Evolutionary conservation across 2,888 invertebrate species (phyloP).

Genomic region (Gortyna flavago): DNA sequence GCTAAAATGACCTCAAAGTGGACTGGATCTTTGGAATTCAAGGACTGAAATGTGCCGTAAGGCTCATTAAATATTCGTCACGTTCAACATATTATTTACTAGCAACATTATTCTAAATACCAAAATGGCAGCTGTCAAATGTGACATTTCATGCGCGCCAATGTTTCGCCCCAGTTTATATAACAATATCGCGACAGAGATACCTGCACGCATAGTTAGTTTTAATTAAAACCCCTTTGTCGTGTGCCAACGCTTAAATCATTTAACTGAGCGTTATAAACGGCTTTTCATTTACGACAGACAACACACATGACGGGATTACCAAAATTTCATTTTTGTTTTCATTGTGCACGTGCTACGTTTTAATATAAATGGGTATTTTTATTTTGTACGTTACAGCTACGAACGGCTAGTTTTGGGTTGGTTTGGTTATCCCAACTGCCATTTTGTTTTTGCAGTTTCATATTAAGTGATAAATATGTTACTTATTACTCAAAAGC

Average conservation of each 20-base stretch:
- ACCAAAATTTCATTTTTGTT: conserved; percentile 26
- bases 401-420: background rate
- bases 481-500: conserved; percentile 14
- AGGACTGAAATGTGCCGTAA: background rate
- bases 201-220: conserved; percentile 59
- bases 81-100: background rate
- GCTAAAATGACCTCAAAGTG: background rate
- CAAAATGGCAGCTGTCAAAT: conserved; percentile 54
- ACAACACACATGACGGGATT: conserved; percentile 27
- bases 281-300: conserved; percentile 50
- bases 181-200: conserved; percentile 47
- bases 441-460: background rate
- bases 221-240: conserved; percentile 65
- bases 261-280: conserved; percentile 50
- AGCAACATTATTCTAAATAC: conserved; percentile 18
- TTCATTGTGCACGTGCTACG: conserved; percentile 6
- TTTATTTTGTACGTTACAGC: background rate
- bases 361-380: conserved; percentile 13
- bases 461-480: background rate
- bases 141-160: conserved; percentile 47
- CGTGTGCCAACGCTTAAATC: conserved; percentile 51
- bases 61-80: background rate
- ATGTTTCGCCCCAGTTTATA: conserved; percentile 37
- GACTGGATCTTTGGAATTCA: background rate
- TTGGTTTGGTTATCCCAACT: background rate